Evolutionary conservation across 1,140 invertebrate species (phyloP).

Genomic region (Hyles euphorbiae): DNA sequence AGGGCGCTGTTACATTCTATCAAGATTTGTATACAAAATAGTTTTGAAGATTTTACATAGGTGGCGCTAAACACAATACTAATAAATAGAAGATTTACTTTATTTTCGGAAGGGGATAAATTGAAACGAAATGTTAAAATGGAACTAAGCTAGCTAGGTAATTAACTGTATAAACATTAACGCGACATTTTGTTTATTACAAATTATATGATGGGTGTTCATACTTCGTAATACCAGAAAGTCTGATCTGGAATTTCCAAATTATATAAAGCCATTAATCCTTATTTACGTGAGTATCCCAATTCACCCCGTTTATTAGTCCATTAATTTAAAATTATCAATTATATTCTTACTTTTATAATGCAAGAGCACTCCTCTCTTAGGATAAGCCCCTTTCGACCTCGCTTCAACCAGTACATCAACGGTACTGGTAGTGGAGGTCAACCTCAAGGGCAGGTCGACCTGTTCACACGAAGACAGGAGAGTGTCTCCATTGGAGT

Average conservation of each 20-base stretch:
- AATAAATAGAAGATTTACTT: no score
- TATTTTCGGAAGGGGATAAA: no score
- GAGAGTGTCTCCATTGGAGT: slow-evolving; percentile 52
- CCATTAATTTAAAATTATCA: not conserved
- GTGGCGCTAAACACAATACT: slow-evolving; percentile 10
- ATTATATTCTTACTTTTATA: slow-evolving; percentile 71
- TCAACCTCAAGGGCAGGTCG: slow-evolving; percentile 56
- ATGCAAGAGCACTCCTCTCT: slow-evolving; percentile 75
- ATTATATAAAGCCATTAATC: no score
- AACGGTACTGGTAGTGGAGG: slow-evolving; percentile 58
- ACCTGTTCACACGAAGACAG: slow-evolving; percentile 70
- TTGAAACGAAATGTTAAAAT: no score
- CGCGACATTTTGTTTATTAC: no score
- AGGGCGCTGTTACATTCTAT: slow-evolving; percentile 14
- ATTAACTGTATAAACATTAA: no score
- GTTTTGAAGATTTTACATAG: slow-evolving; percentile 2
- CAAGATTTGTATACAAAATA: not conserved
- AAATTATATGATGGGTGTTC: no score
- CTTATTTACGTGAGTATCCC: no score
- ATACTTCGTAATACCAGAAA: no score
- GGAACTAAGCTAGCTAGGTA: no score
- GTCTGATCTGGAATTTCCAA: no score
- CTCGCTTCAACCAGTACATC: slow-evolving; percentile 66
- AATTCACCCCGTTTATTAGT: no score
- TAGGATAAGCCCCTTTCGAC: slow-evolving; percentile 70